A percentile compares a stretch with the other conserved stretches of the same genome.
Evolutionary conservation across 2,113 vertebrate genomes (phyloP).

Genomic region (Brevimyrus niger): DNA sequence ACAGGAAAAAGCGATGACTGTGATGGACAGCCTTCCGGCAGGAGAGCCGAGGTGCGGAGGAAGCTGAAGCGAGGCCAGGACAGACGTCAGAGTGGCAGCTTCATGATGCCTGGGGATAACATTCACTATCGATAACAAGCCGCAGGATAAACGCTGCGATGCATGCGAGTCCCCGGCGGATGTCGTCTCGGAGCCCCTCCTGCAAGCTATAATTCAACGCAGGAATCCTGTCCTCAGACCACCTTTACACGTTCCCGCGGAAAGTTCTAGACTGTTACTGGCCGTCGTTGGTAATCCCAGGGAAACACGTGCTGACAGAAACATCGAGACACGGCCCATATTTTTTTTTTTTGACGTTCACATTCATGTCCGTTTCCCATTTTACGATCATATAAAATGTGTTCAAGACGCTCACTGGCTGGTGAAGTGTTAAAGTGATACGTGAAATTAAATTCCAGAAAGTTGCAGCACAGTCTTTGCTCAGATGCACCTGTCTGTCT

Average conservation of each 20-base stretch:
- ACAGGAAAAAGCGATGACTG: neutral
- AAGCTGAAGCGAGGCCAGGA: neutral
- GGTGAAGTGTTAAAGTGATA: neutral
- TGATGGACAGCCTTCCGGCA: neutral
- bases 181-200: constrained; percentile 41
- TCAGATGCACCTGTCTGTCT: neutral
- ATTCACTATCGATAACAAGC: constrained; percentile 45
- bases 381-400: neutral
- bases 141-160: constrained; percentile 45
- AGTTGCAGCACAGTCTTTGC: neutral
- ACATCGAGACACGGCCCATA: neutral
- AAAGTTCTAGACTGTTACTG: neutral
- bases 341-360: neutral
- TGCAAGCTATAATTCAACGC: constrained; percentile 48
- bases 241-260: constrained; percentile 2
- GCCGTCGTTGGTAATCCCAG: neutral
- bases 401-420: neutral
- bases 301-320: neutral
- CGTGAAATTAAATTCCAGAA: neutral
- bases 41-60: neutral
- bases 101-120: constrained; percentile 37
- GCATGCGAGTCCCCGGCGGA: constrained; percentile 38
- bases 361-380: neutral
- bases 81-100: neutral
- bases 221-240: constrained; percentile 41